phyloP scores from a whole-genome alignment of 2,888 invertebrate genomes.

The Acleris sparsana region DNA sequence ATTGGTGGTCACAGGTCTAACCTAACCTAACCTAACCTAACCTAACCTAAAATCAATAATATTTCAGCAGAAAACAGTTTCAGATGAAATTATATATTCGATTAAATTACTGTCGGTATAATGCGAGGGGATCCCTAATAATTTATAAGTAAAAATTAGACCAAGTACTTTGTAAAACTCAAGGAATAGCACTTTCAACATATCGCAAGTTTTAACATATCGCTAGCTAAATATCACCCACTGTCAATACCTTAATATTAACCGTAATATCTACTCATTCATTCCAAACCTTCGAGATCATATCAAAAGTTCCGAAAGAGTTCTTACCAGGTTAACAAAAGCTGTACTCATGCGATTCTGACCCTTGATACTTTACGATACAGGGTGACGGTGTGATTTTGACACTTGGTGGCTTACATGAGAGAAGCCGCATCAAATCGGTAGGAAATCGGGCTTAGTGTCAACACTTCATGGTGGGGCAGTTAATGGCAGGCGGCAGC shows the following conservation, averaged over 20 bases:
- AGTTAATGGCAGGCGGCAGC: slow-evolving; percentile 57
- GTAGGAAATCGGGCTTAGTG: slow-evolving; percentile 79
- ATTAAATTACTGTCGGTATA: no score
- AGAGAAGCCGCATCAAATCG: slow-evolving; percentile 69
- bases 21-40: no score
- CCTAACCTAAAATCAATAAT: no score
- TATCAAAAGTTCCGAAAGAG: slow-evolving; percentile 61
- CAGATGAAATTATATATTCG: no score
- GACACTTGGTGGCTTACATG: slow-evolving; percentile 56
- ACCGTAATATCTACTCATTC: slow-evolving; percentile 43
- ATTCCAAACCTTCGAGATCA: slow-evolving; percentile 38
- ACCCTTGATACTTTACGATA: slow-evolving; percentile 43
- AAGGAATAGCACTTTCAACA: no score
- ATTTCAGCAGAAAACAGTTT: no score
- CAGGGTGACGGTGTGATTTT: slow-evolving; percentile 37
- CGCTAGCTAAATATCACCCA: slow-evolving; percentile 14
- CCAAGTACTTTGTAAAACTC: no score
- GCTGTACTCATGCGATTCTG: slow-evolving; percentile 38
- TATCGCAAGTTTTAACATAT: no score
- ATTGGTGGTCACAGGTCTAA: no score
- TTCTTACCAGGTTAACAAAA: not conserved
- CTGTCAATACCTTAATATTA: slow-evolving; percentile 21
- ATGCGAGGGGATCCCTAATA: no score
- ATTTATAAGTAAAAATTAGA: no score
- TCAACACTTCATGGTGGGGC: slow-evolving; percentile 75